Conservation (phyloP, 2,888 invertebrate species). For the Schizaphis graminum region DNA sequence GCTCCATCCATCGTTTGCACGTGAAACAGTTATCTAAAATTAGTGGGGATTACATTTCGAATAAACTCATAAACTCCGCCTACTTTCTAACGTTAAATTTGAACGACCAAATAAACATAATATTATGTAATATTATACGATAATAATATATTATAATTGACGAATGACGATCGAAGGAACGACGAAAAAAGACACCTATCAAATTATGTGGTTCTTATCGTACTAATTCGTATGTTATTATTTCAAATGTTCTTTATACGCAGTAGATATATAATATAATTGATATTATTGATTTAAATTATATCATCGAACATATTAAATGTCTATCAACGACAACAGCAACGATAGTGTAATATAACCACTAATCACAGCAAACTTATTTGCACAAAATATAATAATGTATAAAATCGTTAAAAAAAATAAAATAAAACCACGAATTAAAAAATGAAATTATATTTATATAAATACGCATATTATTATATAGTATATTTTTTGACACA, state of each 20-base stretch:
- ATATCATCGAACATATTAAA: not conserved
- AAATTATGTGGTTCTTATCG: not conserved
- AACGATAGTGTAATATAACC: not conserved
- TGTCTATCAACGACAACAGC: not conserved
- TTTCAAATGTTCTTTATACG: not conserved
- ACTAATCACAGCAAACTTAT: not conserved
- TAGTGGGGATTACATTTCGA: not conserved
- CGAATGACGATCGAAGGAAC: not conserved
- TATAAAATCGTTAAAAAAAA: conserved; percentile 1
- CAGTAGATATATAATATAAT: not conserved
- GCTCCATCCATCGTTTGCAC: not conserved
- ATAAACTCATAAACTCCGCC: not conserved
- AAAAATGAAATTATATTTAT: not conserved
- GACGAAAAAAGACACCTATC: not conserved
- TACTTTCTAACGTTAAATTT: not conserved
- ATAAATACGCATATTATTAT: not conserved
- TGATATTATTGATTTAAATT: not conserved
- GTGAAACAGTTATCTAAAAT: not conserved
- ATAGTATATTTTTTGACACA: not conserved
- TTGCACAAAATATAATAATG: not conserved
- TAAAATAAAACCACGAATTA: not conserved
- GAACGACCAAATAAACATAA: not conserved
- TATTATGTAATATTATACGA: not conserved
- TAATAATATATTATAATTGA: not conserved
- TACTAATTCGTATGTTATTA: not conserved